Conservation (phyloP, 2,888 invertebrate species). For the Sarcophaga carnaria region DNA sequence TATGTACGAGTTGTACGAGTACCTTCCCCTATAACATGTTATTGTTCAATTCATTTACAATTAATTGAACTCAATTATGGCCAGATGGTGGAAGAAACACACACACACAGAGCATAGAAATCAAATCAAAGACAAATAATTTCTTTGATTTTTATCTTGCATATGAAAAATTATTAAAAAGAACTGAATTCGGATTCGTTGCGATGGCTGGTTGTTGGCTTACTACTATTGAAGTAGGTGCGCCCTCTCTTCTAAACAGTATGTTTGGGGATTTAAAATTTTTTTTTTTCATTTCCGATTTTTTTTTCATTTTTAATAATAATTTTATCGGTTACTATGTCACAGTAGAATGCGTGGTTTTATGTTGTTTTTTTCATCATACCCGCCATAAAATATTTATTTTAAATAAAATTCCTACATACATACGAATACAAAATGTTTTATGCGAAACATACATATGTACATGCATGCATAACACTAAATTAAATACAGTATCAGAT, state of each 20-base stretch:
- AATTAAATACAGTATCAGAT: no score
- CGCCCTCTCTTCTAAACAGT: neutral
- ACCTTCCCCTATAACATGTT: neutral
- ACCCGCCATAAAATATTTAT: neutral
- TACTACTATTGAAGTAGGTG: constrained; percentile 26
- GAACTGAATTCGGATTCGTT: constrained; percentile 6
- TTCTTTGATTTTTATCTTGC: constrained; percentile 51
- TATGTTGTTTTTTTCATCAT: constrained; percentile 34
- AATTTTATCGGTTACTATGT: constrained; percentile 46
- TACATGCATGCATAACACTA: no score
- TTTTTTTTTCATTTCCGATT: neutral
- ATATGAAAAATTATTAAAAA: constrained; percentile 38
- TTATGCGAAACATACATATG: neutral
- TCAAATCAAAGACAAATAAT: constrained; percentile 33
- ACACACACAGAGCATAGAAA: neutral
- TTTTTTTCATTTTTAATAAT: neutral
- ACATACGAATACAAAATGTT: neutral
- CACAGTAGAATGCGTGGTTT: constrained; percentile 44
- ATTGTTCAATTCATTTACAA: constrained; percentile 33
- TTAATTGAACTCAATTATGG: constrained; percentile 63
- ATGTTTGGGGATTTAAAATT: neutral
- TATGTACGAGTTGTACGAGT: no score
- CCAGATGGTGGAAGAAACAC: constrained; percentile 53
- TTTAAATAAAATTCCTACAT: neutral
- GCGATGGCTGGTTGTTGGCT: neutral